Base-by-base conservation (phyloP, 2,888 invertebrate species). In the Frankliniella fusca region DNA sequence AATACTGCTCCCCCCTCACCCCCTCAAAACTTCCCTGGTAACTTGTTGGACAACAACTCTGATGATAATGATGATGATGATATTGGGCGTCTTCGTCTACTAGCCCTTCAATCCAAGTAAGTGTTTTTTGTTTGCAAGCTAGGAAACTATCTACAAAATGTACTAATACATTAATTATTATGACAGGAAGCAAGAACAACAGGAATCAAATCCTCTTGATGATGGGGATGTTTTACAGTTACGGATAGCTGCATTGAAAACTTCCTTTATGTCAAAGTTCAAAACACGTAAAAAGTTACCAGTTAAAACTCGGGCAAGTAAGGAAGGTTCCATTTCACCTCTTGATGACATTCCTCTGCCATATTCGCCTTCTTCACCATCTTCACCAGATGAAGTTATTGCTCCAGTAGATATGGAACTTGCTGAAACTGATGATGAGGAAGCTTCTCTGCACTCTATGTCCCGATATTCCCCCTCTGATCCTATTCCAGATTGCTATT, bases 361-460 rank as follows among this genome's bases (percentile, higher is more conserved):
- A 12, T 27, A 27, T 76, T 76, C 70, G 12, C 23, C 27, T 27
- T 1, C 70, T 23, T 76, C 70, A 8, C 70, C 70, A 2, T 27
- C 70, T 23, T 76, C 70, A 8, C 70, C 70, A 0, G 70, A 76
- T 27, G 70, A 76, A 76, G 70, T 76, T 27, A 76, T 76, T 23
- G 27, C 70, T 10, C 70, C 70, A 9, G 70, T 76, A 9, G 70
- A 76, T 12, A 76, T 76, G 70, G 70, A 76, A 23, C 70, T 76
- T 76, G 70, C 70, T 76, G 70, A 76, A 27, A 76, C 70, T 76
- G 70, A 76, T 23, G 70, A 76, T 27, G 70, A 76, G 70, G 70
- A n/a, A 27, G 70, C 70, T 27, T 76, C 27, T 23, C 12, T 76
- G 12, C 11, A 76, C 27, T 27, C 70, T 12, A 76, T 76, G 12